phyloP scores from a whole-genome alignment of 2,888 invertebrate species.

The Syrista parreyssii region DNA sequence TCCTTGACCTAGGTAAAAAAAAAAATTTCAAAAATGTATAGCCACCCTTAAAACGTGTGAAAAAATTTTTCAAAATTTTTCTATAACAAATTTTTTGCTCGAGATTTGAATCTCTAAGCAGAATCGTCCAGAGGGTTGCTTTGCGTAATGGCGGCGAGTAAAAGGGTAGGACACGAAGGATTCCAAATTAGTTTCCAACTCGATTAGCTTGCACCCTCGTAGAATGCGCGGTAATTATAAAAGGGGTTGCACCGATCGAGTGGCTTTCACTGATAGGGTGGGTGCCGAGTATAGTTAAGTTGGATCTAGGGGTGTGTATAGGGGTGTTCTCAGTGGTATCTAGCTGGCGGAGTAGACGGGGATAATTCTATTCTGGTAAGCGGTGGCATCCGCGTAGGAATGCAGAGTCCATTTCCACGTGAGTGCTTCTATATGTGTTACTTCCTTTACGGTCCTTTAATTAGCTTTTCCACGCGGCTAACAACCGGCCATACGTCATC shows the following conservation, averaged over 20 bases:
- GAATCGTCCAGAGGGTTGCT: neutral
- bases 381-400: neutral
- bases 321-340: neutral
- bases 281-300: neutral
- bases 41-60: rapidly evolving
- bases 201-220: slow-evolving; percentile 3
- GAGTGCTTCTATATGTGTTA: slow-evolving; percentile 28
- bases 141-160: neutral
- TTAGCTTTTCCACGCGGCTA: slow-evolving; percentile 42
- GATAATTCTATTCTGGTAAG: slow-evolving; percentile 3
- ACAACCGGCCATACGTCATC: slow-evolving; percentile 27
- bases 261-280: slow-evolving; percentile 16
- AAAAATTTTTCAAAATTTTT: neutral
- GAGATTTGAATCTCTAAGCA: neutral
- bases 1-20: neutral
- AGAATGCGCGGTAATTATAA: slow-evolving; percentile 37
- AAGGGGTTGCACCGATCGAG: slow-evolving; percentile 26
- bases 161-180: neutral
- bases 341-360: neutral
- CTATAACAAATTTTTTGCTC: neutral
- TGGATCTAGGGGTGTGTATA: neutral
- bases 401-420: slow-evolving; percentile 1
- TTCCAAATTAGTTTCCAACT: neutral
- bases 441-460: slow-evolving; percentile 48
- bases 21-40: neutral